Evolutionary conservation across 2,888 invertebrate genomes (phyloP).

Genomic region (Lutraria lutraria): DNA sequence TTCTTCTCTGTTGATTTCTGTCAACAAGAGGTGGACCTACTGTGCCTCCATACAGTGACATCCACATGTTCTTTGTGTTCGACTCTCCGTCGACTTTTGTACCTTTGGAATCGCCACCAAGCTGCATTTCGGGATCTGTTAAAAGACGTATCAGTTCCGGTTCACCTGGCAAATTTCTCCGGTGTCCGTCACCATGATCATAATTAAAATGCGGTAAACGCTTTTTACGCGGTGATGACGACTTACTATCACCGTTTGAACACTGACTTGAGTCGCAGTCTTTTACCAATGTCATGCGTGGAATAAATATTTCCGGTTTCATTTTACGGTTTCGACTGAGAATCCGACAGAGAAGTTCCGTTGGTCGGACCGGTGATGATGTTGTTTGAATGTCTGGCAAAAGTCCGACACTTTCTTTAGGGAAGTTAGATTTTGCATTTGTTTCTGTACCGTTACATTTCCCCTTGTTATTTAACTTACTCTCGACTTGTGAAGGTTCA

Average conservation of each 20-base stretch:
- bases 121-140: conserved; percentile 43
- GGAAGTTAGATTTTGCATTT: background rate
- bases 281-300: conserved; percentile 28
- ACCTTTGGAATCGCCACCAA: background rate
- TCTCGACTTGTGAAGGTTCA: background rate
- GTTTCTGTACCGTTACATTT: background rate
- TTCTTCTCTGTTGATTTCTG: conserved; percentile 20
- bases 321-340: conserved; percentile 29
- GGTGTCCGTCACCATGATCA: conserved; percentile 48
- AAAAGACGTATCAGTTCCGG: conserved; percentile 60
- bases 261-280: conserved; percentile 13
- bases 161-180: conserved; percentile 59
- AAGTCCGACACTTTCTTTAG: background rate
- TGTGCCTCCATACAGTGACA: conserved; percentile 31
- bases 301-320: conserved; percentile 39
- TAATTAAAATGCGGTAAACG: conserved; percentile 54
- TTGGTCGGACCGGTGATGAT: conserved; percentile 16
- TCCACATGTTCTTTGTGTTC: background rate
- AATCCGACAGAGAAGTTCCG: conserved; percentile 34
- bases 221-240: background rate
- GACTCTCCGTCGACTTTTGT: background rate
- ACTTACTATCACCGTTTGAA: background rate
- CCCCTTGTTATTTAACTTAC: background rate
- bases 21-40: conserved; percentile 41
- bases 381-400: background rate